Base-by-base conservation (phyloP, 2,888 invertebrate genomes). In the Pheosia gnoma region DNA sequence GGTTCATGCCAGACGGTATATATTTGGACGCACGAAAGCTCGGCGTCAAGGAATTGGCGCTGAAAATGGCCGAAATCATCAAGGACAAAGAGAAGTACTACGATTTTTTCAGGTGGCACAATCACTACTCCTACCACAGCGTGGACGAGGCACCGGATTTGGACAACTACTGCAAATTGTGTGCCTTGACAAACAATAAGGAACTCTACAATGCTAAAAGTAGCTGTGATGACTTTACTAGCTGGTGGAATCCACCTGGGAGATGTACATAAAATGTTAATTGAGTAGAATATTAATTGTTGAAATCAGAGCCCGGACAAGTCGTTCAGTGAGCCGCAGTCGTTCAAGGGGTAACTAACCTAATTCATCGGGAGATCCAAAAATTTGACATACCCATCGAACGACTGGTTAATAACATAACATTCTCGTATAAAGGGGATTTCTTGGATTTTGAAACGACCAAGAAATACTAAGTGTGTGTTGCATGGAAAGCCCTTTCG, bases 51-150 rank as follows among this genome's bases (percentile, higher is more conserved):
- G 41, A 72, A 7, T 55, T 79, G 13, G 80, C 71, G 2, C 58
- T 54, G 36, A 57, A 72, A 65, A 84, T 85, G 73, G 66, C 70
- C 7, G 65, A 70, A 11, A 59, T 80, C 36, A 81, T 81, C 7
- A 61, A 72, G 5, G 58, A 82, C 39, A 72, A 72, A 43, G 65
- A 75, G 1, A 66, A 67, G 51, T 84, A 84, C 59, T 63, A 75
- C 11, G 63, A 71, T 8, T 83, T 70, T 55, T 83, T 84, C 62
- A 80, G 70, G 56, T 85, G 84, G 84, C 79, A 72, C 55, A 82
- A 81, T 51, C 71, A 83, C 63, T 85, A 83, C 49, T 73, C 77
- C 0, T 84, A 77, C 60, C 72, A 79, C 13, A 37, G 57, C 11
- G 55, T 58, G 3, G 38, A 61, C 11, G 75, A 76, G 2, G 62